A percentile compares a stretch with the other conserved stretches of the same genome.
phyloP scores from a whole-genome alignment of 2,888 invertebrate species.

The Leucoptera coffeella region DNA sequence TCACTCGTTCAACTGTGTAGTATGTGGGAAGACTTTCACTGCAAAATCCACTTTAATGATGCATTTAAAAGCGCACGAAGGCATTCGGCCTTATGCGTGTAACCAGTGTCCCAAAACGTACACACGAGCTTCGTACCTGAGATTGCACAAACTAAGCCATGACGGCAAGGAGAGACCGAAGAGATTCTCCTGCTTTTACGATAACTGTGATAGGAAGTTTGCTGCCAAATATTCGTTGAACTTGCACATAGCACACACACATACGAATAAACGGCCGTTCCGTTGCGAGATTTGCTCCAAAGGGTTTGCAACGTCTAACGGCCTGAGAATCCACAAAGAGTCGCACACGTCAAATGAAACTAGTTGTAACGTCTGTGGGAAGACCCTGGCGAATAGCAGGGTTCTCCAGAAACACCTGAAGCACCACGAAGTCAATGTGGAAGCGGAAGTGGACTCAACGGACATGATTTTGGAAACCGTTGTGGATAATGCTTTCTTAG shows the following conservation, averaged over 20 bases:
- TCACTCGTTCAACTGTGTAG: slow-evolving; percentile 28
- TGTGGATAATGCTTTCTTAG: slow-evolving; percentile 25
- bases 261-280: slow-evolving; percentile 29
- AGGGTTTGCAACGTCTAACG: slow-evolving; percentile 31
- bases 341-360: slow-evolving; percentile 26
- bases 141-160: slow-evolving; percentile 26
- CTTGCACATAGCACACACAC: slow-evolving; percentile 36
- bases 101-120: slow-evolving; percentile 32
- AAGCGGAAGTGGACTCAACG: slow-evolving; percentile 12
- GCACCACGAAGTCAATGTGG: slow-evolving; percentile 22
- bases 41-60: slow-evolving; percentile 31
- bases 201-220: slow-evolving; percentile 27
- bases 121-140: slow-evolving; percentile 33
- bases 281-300: slow-evolving; percentile 35
- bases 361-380: slow-evolving; percentile 27
- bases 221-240: slow-evolving; percentile 31
- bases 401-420: slow-evolving; percentile 34
- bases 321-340: slow-evolving; percentile 29
- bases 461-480: slow-evolving; percentile 30
- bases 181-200: slow-evolving; percentile 23
- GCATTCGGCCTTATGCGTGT: slow-evolving; percentile 27
- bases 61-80: slow-evolving; percentile 32
- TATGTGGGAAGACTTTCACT: slow-evolving; percentile 38
- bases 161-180: slow-evolving; percentile 25
- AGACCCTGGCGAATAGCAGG: slow-evolving; percentile 28